These are phyloP conservation scores for Apantesis nais DNA, from an alignment of 2,888 invertebrate species.

Conservation along the genomic window DNA sequence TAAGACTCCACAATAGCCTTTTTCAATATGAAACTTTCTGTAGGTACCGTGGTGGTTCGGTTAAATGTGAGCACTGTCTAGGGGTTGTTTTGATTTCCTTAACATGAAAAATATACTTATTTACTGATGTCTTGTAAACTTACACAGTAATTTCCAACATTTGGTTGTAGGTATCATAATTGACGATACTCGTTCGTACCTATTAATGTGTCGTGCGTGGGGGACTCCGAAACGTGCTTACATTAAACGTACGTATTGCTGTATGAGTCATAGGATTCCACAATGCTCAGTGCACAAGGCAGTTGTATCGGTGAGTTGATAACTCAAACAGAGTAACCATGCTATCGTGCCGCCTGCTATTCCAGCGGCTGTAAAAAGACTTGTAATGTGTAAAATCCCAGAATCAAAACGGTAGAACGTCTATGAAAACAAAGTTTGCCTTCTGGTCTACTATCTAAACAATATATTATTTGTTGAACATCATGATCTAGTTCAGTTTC, in stretches of 20 bases:
- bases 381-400: background rate
- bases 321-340: too few species aligned
- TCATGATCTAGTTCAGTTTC: background rate
- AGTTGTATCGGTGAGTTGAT: too few species aligned
- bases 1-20: background rate
- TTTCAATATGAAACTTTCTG: background rate
- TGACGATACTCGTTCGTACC: too few species aligned
- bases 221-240: too few species aligned
- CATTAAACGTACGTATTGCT: background rate
- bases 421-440: background rate
- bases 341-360: too few species aligned
- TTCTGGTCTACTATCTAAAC: background rate
- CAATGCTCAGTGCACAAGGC: background rate
- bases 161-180: too few species aligned
- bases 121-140: background rate
- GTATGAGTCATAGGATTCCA: background rate
- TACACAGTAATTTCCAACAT: background rate
- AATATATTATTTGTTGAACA: background rate
- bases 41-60: background rate
- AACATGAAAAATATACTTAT: background rate
- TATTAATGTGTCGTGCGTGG: too few species aligned
- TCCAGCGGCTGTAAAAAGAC: background rate
- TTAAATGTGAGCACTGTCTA: background rate
- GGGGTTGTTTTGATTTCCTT: background rate
- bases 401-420: background rate